phyloP scores from a whole-genome alignment of 2,113 vertebrate species.

The Synodontis membranacea region DNA sequence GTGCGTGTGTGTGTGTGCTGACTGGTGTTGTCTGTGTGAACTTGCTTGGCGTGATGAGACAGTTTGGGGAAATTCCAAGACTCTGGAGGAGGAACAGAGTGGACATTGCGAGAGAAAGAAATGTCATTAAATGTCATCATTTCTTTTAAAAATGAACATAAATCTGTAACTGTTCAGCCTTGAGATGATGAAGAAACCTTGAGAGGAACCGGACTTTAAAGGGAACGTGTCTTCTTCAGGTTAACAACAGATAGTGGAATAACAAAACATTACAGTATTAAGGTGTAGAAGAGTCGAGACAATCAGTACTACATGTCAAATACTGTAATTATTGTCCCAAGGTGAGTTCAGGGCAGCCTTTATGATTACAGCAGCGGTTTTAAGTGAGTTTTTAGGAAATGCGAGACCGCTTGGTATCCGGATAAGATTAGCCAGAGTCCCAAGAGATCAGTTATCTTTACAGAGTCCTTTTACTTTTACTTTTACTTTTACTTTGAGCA shows the following conservation, averaged over 20 bases:
- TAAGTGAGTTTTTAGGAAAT: neutral
- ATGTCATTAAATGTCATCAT: neutral
- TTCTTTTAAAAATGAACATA: neutral
- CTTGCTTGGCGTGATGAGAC: conserved; percentile 89
- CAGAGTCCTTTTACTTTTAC: neutral
- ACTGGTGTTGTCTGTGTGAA: conserved; percentile 77
- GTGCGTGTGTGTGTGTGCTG: conserved; percentile 73
- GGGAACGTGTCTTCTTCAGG: neutral
- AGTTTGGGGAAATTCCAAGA: conserved; percentile 76
- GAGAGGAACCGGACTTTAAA: neutral
- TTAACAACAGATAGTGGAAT: neutral
- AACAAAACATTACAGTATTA: neutral
- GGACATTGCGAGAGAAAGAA: conserved; percentile 79
- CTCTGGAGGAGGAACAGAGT: conserved; percentile 83
- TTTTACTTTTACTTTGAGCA: neutral
- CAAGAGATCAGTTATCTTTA: no score
- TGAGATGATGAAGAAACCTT: neutral
- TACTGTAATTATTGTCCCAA: neutral
- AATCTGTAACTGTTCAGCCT: no score
- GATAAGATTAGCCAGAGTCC: neutral
- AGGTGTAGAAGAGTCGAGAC: no score
- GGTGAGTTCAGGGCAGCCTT: no score
- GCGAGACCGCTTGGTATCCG: neutral
- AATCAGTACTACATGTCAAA: neutral
- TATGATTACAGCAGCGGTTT: neutral